Conservation (phyloP, 2,888 invertebrate species). For the Strigamia crassipes region DNA sequence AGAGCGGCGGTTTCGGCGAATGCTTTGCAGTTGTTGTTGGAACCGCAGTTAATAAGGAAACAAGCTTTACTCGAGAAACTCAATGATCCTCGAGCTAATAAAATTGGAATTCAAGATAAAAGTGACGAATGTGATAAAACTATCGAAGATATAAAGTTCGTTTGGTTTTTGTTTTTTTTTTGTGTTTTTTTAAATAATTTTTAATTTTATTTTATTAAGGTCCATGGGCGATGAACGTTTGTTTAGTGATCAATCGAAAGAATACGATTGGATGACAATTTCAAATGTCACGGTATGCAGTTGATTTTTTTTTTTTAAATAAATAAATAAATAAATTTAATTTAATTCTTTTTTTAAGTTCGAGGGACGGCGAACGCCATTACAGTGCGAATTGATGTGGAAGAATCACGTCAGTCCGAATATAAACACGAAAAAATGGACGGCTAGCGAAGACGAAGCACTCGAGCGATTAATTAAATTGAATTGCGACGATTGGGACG, state of each 20-base stretch:
- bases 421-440: slow-evolving; percentile 1
- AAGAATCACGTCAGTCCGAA: not conserved
- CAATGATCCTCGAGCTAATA: no score
- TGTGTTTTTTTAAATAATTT: not conserved
- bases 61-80: not conserved
- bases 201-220: not conserved
- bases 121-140: not conserved
- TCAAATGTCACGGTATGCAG: not conserved
- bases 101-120: not conserved
- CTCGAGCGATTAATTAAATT: not conserved
- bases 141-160: not conserved
- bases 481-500: not conserved
- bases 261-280: not conserved
- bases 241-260: not conserved
- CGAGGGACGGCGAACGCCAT: not conserved
- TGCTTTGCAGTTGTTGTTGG: not conserved
- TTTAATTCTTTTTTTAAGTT: not conserved
- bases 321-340: not conserved
- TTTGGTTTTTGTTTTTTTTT: not conserved
- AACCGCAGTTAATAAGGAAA: not conserved
- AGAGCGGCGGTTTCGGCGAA: not conserved
- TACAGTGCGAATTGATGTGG: slow-evolving; percentile 4
- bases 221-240: not conserved
- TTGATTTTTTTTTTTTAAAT: not conserved
- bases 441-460: not conserved